Percentiles rank a stretch among this genome's conserved stretches.
Evolutionary conservation across 2,797 vertebrate species (phyloP).

Genomic region (Amblyopsis hoosieri): DNA sequence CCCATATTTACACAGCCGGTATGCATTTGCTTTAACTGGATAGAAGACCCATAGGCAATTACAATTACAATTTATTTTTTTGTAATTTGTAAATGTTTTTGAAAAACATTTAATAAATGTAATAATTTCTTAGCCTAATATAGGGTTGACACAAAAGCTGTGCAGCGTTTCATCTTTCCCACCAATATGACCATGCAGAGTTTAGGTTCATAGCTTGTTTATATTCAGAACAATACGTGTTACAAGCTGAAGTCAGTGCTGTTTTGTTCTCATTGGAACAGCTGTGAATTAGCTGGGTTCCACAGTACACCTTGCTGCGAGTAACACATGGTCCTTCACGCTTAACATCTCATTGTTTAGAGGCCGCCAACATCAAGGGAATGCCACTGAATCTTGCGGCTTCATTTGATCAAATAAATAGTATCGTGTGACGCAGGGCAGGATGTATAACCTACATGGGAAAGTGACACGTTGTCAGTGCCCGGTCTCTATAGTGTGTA

Average conservation of each 20-base stretch:
- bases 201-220: background rate
- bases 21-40: no score
- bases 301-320: no score
- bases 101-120: no score
- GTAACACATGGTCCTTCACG: slow-evolving; percentile 39
- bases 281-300: no score
- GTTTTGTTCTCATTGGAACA: slow-evolving; percentile 24
- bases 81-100: no score
- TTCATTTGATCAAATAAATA: slow-evolving; percentile 36
- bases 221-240: slow-evolving; percentile 8
- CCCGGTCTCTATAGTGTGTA: slow-evolving; percentile 13
- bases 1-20: no score
- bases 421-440: slow-evolving; percentile 42
- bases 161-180: no score
- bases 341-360: slow-evolving; percentile 35
- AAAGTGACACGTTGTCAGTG: slow-evolving; percentile 35
- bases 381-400: slow-evolving; percentile 31
- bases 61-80: no score
- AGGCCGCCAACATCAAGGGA: slow-evolving; percentile 34
- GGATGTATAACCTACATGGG: slow-evolving; percentile 45
- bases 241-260: slow-evolving; percentile 2
- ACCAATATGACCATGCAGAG: no score
- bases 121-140: no score
- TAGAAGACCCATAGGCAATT: no score
- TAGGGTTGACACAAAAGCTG: no score